Percentiles rank a stretch among this genome's conserved stretches.
Evolutionary conservation across 2,888 invertebrate species (phyloP).

Genomic region (Carabus problematicus): DNA sequence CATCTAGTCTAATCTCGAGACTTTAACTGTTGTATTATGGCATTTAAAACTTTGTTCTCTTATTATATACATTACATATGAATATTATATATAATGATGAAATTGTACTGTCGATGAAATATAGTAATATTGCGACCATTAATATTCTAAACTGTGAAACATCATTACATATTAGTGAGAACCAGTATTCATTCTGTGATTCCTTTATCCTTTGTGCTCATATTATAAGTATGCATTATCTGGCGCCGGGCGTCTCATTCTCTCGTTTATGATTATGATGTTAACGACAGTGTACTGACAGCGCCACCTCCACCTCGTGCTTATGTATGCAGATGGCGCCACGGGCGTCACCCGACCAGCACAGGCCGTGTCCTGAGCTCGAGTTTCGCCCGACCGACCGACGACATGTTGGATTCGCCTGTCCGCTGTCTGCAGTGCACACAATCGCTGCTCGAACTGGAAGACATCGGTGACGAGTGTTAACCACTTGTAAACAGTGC

Average conservation of each 20-base stretch:
- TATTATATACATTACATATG: slow-evolving; percentile 38
- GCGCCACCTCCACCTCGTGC: slow-evolving; percentile 1
- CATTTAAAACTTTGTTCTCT: slow-evolving; percentile 41
- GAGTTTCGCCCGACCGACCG: slow-evolving; percentile 42
- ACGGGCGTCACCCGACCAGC: slow-evolving; percentile 36
- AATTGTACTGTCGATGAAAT: slow-evolving; percentile 39
- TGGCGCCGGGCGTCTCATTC: slow-evolving; percentile 6
- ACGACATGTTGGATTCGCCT: slow-evolving; percentile 58
- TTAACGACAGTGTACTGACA: neutral
- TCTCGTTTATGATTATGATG: neutral
- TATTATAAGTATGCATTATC: neutral
- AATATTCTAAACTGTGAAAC: slow-evolving; percentile 36
- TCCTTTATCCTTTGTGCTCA: neutral
- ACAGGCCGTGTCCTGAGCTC: slow-evolving; percentile 41
- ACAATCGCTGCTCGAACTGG: slow-evolving; percentile 44
- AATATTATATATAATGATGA: too few species aligned
- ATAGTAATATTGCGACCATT: slow-evolving; percentile 37
- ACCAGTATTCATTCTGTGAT: neutral
- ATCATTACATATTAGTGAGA: slow-evolving; percentile 1
- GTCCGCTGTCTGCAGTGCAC: slow-evolving; percentile 53
- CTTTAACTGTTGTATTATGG: slow-evolving; percentile 41
- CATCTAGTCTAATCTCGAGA: slow-evolving; percentile 40
- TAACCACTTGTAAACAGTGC: slow-evolving; percentile 46
- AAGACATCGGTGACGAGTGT: slow-evolving; percentile 49
- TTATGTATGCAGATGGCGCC: slow-evolving; percentile 7